Evolutionary conservation across 2,888 invertebrate species (phyloP), one percentile per base, ranked within the genome.

Genomic region (Drosophila anceps): DNA sequence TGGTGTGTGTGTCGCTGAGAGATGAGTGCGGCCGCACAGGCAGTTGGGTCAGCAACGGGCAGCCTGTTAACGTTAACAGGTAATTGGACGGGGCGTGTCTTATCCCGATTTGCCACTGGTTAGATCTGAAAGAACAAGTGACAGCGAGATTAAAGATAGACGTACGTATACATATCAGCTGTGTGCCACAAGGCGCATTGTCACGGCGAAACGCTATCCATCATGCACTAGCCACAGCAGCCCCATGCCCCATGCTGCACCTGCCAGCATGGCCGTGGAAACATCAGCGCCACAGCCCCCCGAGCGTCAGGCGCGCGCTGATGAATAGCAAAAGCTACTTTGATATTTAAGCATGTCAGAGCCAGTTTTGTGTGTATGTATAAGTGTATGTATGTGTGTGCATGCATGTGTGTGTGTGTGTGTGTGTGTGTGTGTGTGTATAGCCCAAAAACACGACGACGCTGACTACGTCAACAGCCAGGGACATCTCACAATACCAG

Each of bases 301-400:
- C 39, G 53, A 62, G 69, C 80, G 41, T 24, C 66, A 54, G 50
- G 41, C n/a, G 37, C n/a, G 37, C 55, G 62, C 69, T 81, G 76
- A 82, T 82, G 82, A 82, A 82, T 79, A 82, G 83, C 73, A 53
- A 73, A 73, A 75, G 79, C 84, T 81, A 84, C 85, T 89, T 88
- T 89, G 84, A 87, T 85, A 89, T 85, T 85, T 82, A 89, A 82
- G 88, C 77, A 82, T 84, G 90, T 84, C 88, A 89, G 76, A 71
- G 75, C 60, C 58, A 64, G 57, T 62, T 64, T 62, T 80, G 9
- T 35, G 0, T 44, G 0, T 20, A 4, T 54, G 0, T 46, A 1
- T 46, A 1, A 37, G 13, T 51, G 27, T 61, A 8, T 13, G 27
- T 50, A 15, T 27, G 27, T 60, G 37, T 58, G 33, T 60, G 13